phyloP scores from a whole-genome alignment of 1,140 invertebrate species.

The Pogonomyrmex californicus region DNA sequence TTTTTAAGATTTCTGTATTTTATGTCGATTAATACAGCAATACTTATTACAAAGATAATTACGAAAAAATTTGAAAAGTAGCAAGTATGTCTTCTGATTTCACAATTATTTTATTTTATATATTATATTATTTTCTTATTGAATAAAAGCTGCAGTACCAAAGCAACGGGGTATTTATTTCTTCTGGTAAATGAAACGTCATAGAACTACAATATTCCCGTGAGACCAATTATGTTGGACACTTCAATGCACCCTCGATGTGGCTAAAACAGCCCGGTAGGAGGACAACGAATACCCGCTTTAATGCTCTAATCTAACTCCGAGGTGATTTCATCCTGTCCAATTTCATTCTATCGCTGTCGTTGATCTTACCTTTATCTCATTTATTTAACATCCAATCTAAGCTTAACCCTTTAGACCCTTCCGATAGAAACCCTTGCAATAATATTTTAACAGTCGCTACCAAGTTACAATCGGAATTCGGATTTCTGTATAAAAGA shows the following conservation, averaged over 20 bases:
- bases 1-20: conserved; percentile 8
- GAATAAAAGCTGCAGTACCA: neutral
- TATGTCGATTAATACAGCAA: neutral
- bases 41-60: neutral
- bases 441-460: neutral
- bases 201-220: conserved; percentile 10
- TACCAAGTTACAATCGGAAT: neutral
- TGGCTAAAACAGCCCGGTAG: conserved; percentile 40
- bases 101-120: neutral
- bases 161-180: conserved; percentile 11
- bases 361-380: conserved; percentile 27
- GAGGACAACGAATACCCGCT: conserved; percentile 38
- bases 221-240: conserved; percentile 34
- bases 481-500: neutral
- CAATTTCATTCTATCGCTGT: conserved; percentile 46
- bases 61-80: neutral
- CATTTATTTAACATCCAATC: conserved; percentile 43
- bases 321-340: conserved; percentile 27
- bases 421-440: neutral
- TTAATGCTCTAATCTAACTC: conserved; percentile 52
- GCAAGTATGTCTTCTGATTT: neutral
- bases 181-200: neutral
- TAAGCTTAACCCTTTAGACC: conserved; percentile 12
- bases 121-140: neutral
- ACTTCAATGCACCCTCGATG: conserved; percentile 49